phyloP scores from a whole-genome alignment of 2,888 invertebrate species.

The Leptopilina myrica region DNA sequence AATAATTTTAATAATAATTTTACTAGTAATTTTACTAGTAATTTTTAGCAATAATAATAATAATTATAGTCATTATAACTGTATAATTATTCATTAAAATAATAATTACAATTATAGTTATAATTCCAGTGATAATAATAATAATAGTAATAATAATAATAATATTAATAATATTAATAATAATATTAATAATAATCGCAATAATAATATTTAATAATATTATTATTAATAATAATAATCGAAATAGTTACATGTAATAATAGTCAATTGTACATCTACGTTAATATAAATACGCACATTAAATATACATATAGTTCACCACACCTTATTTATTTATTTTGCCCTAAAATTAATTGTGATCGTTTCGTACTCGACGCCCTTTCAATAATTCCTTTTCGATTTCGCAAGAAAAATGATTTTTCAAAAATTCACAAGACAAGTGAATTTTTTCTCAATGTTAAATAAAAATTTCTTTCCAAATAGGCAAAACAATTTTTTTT shows the following conservation, averaged over 20 bases:
- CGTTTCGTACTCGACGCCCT: slow-evolving; percentile 21
- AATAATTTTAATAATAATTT: too few relatives aligned
- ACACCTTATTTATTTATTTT: slow-evolving; percentile 32
- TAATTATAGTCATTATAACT: too few relatives aligned
- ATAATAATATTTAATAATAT: slow-evolving; percentile 51
- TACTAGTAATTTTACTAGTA: too few relatives aligned
- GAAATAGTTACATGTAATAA: slow-evolving; percentile 50
- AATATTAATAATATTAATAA: slow-evolving; percentile 50
- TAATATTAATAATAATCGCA: slow-evolving; percentile 60
- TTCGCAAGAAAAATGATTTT: neutral
- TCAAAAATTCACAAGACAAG: too few relatives aligned
- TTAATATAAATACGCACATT: slow-evolving; percentile 58
- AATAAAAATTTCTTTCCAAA: neutral
- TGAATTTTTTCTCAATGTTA: neutral
- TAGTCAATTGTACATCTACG: slow-evolving; percentile 55
- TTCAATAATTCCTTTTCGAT: neutral
- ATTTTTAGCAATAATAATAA: too few relatives aligned
- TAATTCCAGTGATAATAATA: slow-evolving; percentile 59
- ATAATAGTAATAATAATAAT: slow-evolving; percentile 55
- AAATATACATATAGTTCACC: slow-evolving; percentile 59
- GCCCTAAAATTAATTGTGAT: slow-evolving; percentile 25
- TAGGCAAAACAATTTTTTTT: too few relatives aligned
- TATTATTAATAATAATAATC: slow-evolving; percentile 59
- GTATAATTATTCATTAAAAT: slow-evolving; percentile 18
- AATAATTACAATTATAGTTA: slow-evolving; percentile 48